phyloP scores from a whole-genome alignment of 2,797 vertebrate species.

The Cyprinodon diabolis region DNA sequence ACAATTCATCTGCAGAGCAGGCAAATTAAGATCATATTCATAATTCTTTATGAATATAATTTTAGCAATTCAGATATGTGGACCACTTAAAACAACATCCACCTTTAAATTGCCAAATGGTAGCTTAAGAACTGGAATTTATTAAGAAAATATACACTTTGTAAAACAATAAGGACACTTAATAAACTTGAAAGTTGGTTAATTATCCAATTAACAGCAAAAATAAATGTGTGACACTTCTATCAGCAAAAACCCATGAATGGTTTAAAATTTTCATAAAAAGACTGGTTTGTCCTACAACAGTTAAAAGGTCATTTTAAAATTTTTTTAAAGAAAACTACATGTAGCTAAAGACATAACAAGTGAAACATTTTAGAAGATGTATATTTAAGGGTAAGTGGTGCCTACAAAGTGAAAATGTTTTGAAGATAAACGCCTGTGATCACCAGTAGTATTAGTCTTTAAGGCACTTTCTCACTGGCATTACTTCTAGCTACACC shows the following conservation, averaged over 20 bases:
- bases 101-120: neutral
- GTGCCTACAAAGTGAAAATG: neutral
- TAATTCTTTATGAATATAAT: neutral
- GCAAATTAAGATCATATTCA: neutral
- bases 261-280: neutral
- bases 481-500: neutral
- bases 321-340: neutral
- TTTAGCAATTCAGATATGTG: neutral
- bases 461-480: constrained; percentile 19
- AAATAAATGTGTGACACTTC: neutral
- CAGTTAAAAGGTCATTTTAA: neutral
- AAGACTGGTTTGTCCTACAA: neutral
- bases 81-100: neutral
- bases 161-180: neutral
- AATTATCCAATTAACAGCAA: neutral
- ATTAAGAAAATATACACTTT: neutral
- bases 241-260: neutral
- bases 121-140: neutral
- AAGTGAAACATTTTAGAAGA: neutral
- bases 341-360: neutral
- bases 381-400: neutral
- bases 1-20: neutral
- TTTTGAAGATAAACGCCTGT: neutral
- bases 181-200: neutral
- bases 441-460: neutral